Conservation (phyloP, 1,140 invertebrate genomes). For the Apis cerana region DNA sequence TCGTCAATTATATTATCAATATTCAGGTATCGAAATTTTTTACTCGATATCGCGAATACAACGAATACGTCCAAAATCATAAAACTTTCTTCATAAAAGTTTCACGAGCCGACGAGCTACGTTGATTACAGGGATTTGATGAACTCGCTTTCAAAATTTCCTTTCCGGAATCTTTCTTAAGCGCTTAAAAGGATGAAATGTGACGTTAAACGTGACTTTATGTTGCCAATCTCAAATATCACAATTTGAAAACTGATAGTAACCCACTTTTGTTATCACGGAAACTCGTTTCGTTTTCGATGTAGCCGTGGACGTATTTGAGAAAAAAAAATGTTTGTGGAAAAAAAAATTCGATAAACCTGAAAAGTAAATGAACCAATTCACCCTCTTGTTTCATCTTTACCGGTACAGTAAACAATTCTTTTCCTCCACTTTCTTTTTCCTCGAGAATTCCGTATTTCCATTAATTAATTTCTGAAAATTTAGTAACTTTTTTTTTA, state of each 20-base stretch:
- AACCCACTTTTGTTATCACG: constrained; percentile 30
- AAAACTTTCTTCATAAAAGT: not conserved
- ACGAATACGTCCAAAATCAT: not conserved
- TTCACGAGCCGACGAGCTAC: not conserved
- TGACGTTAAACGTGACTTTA: constrained; percentile 31
- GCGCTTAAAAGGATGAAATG: not conserved
- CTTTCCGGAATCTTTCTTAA: not conserved
- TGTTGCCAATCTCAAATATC: not conserved
- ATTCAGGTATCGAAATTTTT: too few relatives aligned
- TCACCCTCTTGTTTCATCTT: not conserved
- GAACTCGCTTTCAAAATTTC: not conserved
- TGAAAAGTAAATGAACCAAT: too few relatives aligned
- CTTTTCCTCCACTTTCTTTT: not conserved
- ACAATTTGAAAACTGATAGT: constrained; percentile 26
- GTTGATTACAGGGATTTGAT: not conserved
- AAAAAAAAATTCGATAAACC: constrained; percentile 26
- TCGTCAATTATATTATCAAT: too few relatives aligned
- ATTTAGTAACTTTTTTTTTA: too few relatives aligned
- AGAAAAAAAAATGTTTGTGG: not conserved
- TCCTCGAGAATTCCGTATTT: not conserved
- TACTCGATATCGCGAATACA: too few relatives aligned
- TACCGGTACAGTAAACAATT: not conserved
- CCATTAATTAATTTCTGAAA: not conserved
- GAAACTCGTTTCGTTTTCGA: constrained; percentile 31
- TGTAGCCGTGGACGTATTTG: not conserved